These are phyloP conservation scores for Poecilia velifera DNA, from an alignment of 2,797 vertebrate genomes.

Conservation along the genomic window DNA sequence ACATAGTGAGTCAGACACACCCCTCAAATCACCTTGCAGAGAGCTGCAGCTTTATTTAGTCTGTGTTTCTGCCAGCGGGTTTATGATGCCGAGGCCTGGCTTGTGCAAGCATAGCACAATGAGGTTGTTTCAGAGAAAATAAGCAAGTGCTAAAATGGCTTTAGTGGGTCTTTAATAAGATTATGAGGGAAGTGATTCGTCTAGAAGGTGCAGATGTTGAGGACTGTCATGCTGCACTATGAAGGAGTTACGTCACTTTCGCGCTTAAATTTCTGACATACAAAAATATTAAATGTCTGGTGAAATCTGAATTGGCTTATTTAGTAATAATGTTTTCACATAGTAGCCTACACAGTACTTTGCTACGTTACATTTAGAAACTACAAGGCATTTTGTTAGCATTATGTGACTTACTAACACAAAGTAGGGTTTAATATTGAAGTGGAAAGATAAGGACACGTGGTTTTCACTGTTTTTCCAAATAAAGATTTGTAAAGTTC, in stretches of 20 bases:
- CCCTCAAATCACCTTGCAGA: conserved; percentile 5
- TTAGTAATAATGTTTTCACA: not conserved
- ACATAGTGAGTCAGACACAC: conserved; percentile 82
- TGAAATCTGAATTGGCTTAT: not conserved
- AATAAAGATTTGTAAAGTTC: not conserved
- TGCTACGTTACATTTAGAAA: not conserved
- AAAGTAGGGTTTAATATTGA: not conserved
- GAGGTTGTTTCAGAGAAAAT: not conserved
- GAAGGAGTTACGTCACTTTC: conserved; percentile 25
- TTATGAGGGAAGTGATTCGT: conserved; percentile 48
- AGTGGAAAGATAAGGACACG: not conserved
- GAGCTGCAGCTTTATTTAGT: conserved; percentile 15
- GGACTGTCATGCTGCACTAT: conserved; percentile 47
- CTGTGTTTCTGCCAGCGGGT: not conserved
- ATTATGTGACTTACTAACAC: not conserved
- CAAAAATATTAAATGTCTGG: conserved; percentile 24
- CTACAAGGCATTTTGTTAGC: not conserved
- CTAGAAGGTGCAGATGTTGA: conserved; percentile 37
- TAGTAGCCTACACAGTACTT: not conserved
- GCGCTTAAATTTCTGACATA: not conserved
- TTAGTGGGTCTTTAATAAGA: conserved; percentile 44
- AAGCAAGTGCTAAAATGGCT: conserved; percentile 17
- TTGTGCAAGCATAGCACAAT: not conserved
- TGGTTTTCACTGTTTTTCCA: not conserved
- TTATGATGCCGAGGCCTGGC: not conserved